Evolutionary conservation across 2,797 vertebrate species (phyloP).

Genomic region (Pristis pectinata): DNA sequence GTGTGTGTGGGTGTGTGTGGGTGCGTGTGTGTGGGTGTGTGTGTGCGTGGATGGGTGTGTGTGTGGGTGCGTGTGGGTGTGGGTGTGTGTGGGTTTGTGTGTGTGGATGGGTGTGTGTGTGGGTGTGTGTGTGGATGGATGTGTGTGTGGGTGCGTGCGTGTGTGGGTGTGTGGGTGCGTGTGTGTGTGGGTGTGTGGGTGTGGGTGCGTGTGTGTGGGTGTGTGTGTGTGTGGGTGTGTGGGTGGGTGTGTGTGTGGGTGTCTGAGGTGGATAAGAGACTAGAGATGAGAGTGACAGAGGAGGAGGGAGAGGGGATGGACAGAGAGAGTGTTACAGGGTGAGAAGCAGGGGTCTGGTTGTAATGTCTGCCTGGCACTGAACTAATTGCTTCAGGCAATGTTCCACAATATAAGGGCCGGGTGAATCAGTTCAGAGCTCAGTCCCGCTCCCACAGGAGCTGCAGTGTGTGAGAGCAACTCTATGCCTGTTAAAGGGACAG

Average conservation of each 20-base stretch:
- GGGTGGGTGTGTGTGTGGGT: too few relatives aligned
- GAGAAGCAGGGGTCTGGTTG: background rate
- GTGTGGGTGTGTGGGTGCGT: too few relatives aligned
- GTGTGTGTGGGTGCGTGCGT: too few relatives aligned
- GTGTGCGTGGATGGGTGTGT: background rate
- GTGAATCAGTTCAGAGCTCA: background rate
- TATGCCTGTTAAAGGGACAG: background rate
- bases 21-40: background rate
- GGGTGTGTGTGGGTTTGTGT: background rate
- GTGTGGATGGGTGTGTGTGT: background rate
- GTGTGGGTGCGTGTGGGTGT: slow-evolving; percentile 17
- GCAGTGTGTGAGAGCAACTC: background rate
- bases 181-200: background rate
- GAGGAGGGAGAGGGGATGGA: background rate
- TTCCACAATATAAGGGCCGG: background rate
- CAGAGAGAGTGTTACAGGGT: too few relatives aligned
- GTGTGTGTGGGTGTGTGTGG: too few relatives aligned
- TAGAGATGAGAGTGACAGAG: too few relatives aligned
- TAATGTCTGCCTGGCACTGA: background rate
- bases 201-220: background rate
- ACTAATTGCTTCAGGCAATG: background rate
- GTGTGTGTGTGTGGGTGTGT: too few relatives aligned
- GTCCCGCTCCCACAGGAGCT: background rate
- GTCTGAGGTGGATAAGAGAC: background rate
- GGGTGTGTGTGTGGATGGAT: too few relatives aligned